Evolutionary conservation across 2,888 invertebrate species (phyloP), one percentile per base, ranked within the genome.

Genomic region (Lomographa bimaculata): DNA sequence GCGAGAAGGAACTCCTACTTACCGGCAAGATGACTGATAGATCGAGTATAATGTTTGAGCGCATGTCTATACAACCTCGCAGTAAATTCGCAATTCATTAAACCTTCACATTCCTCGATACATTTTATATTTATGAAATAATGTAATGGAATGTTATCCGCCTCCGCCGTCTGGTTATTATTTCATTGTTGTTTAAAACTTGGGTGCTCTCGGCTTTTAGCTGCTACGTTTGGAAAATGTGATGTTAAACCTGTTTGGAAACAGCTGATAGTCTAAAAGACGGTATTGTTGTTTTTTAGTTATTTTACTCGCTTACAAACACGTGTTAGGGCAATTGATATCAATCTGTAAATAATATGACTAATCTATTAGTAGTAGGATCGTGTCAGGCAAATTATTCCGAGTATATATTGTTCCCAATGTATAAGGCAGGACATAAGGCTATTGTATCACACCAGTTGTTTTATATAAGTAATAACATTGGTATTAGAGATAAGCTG

Each of bases 211-310:
- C 32, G 44, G 58, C 64, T 57, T 57, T 35, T 59, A 42, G 50
- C 41, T 60, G 61, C 57, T 58, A 57, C 60, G 51, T 57, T 38
- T 29, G 29, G 8, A 47, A 54, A 40, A 51, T 66, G 70, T 73
- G 65, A 73, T 66, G 61, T 61, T 57, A 51, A 60, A 57, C 60
- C 64, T 59, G 62, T 52, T 53, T 61, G 56, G 55, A 60, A 57
- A 58, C 62, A 57, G 48, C 64, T 51, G 66, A 63, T 59, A 60
- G 77, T 79, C 78, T 78, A 10, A 63, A 64, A 79, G 79, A 74
- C 74, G 45, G 68, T 71, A 59, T 64, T 62, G 52, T 63, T 60
- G 52, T 50, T 59, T 38, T n/a, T n/a, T n/a, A n/a, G n/a, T 53
- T 49, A 26, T 37, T 45, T 34, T 27, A 9, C 25, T 28, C 21